Percentiles rank a stretch among this genome's conserved stretches.
Conservation (phyloP, 2,888 invertebrate genomes). For the Nomada goodeniana region DNA sequence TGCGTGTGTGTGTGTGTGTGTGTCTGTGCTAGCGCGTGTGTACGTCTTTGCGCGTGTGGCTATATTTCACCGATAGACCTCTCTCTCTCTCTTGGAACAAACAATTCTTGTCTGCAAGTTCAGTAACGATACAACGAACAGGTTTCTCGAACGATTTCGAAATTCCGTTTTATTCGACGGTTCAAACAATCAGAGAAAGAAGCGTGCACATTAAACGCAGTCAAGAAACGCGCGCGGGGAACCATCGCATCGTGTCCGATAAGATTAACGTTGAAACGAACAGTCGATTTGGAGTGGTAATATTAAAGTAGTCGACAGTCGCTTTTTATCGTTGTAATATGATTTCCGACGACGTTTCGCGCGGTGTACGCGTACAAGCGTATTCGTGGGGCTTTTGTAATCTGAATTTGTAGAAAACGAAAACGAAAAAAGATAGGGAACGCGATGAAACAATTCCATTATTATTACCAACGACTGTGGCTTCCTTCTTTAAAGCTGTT, state of each 20-base stretch:
- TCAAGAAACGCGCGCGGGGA: background rate
- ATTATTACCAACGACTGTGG: background rate
- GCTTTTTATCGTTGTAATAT: conserved; percentile 16
- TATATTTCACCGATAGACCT: conserved; percentile 8
- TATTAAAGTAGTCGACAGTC: background rate
- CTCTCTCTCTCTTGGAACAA: background rate
- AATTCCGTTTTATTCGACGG: background rate
- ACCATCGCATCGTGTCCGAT: background rate
- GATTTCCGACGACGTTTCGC: background rate
- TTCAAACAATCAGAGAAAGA: background rate
- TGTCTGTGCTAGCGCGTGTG: no score
- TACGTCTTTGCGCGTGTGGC: background rate
- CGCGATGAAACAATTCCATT: background rate
- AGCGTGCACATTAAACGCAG: background rate
- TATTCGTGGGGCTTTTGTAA: background rate
- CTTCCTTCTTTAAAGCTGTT: conserved; percentile 1
- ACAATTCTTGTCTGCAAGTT: conserved; percentile 10
- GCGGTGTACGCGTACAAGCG: no score
- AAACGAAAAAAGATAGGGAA: background rate
- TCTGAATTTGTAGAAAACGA: background rate
- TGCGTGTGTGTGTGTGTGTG: no score
- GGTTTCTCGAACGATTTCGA: conserved; percentile 4
- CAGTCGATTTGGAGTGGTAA: background rate
- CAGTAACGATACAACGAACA: conserved; percentile 49
- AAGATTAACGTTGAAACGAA: background rate